phyloP scores from a whole-genome alignment of 2,113 vertebrate species.

The Ceyx melanurus region DNA sequence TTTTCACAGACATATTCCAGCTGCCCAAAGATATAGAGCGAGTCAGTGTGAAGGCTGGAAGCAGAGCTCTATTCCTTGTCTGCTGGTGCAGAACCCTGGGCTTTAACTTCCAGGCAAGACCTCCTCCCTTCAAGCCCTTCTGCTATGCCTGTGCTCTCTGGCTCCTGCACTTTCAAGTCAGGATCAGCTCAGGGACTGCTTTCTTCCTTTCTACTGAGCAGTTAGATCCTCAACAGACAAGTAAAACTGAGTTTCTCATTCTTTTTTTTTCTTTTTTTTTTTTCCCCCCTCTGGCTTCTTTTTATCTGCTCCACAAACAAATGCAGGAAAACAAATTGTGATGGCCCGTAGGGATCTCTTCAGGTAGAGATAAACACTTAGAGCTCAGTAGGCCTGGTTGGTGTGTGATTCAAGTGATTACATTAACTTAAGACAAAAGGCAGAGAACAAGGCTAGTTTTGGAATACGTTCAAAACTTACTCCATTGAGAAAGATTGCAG shows the following conservation, averaged over 20 bases:
- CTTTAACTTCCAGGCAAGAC: background rate
- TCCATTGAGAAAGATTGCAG: background rate
- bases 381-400: rapidly evolving
- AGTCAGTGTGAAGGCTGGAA: slow-evolving; percentile 12
- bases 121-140: background rate
- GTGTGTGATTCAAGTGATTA: background rate
- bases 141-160: background rate
- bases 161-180: background rate
- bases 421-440: background rate
- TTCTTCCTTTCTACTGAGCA: background rate
- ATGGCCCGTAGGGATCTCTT: background rate
- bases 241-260: background rate
- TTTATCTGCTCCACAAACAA: background rate
- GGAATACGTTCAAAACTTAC: slow-evolving; percentile 37
- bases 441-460: slow-evolving; percentile 15
- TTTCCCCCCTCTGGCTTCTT: background rate
- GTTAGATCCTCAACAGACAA: background rate
- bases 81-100: slow-evolving; percentile 6
- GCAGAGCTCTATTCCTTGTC: background rate
- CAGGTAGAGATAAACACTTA: background rate
- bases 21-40: background rate
- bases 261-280: background rate
- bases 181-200: background rate
- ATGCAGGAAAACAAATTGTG: background rate
- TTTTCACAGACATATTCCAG: slow-evolving; percentile 19